A percentile compares a stretch with the other conserved stretches of the same genome.
These are phyloP conservation scores for Cetonia aurata DNA, from an alignment of 2,888 invertebrate species.

Conservation along the genomic window DNA sequence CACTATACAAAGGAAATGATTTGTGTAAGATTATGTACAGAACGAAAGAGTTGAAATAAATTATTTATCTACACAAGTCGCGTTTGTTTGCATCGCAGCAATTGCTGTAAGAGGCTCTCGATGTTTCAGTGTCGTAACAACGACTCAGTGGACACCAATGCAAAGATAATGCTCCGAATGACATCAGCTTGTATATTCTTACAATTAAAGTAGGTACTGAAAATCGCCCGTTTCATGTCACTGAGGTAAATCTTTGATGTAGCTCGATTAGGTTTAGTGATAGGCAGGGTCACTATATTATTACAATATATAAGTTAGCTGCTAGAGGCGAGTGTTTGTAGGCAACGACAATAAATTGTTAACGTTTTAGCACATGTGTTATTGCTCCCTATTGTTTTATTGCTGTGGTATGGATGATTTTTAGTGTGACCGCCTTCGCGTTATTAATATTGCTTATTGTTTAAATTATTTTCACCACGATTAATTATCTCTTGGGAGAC, in stretches of 20 bases:
- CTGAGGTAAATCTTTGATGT: conserved; percentile 43
- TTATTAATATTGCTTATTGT: conserved; percentile 38
- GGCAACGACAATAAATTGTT: conserved; percentile 57
- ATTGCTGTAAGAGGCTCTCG: conserved; percentile 12
- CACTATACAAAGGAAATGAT: conserved; percentile 33
- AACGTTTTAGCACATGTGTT: conserved; percentile 48
- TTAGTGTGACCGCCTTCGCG: conserved; percentile 27
- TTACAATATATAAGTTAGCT: conserved; percentile 53
- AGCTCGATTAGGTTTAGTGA: conserved; percentile 53
- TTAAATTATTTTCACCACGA: conserved; percentile 27
- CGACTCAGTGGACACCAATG: not conserved
- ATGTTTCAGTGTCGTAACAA: conserved; percentile 16
- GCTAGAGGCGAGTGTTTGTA: conserved; percentile 54
- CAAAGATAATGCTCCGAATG: conserved; percentile 29
- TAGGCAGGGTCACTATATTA: conserved; percentile 56
- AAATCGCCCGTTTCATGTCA: conserved; percentile 37
- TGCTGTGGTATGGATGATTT: conserved; percentile 27
- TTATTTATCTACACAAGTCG: conserved; percentile 1
- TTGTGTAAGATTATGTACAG: conserved; percentile 1
- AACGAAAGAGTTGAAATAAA: not conserved
- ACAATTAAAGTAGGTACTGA: conserved; percentile 25
- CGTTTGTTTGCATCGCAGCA: conserved; percentile 16
- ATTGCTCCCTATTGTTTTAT: conserved; percentile 36
- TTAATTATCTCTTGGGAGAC: not conserved
- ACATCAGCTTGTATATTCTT: conserved; percentile 3